phyloP scores from a whole-genome alignment of 2,888 invertebrate species.

The Drosophila rubida region DNA sequence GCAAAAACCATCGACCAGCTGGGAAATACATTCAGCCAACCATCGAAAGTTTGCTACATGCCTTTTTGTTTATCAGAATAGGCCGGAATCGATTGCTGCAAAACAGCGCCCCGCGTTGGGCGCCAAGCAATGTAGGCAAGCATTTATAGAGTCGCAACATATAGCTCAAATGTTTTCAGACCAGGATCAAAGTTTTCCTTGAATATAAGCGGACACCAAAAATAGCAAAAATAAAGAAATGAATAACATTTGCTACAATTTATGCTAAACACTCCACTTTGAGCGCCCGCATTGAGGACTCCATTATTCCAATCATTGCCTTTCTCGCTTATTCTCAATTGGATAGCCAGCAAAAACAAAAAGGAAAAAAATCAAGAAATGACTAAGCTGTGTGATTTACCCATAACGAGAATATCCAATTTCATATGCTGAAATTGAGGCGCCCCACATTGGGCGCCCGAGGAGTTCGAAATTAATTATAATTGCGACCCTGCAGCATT shows the following conservation, averaged over 20 bases:
- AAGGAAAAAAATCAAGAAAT: too few relatives aligned
- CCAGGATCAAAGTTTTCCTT: not conserved
- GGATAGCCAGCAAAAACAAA: not conserved
- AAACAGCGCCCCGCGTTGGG: slow-evolving; percentile 13
- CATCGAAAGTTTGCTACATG: slow-evolving; percentile 38
- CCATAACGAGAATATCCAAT: not conserved
- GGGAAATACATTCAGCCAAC: slow-evolving; percentile 12
- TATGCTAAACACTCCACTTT: too few relatives aligned
- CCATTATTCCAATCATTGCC: not conserved
- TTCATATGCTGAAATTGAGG: not conserved
- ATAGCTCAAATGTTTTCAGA: too few relatives aligned
- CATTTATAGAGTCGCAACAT: not conserved
- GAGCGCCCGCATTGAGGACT: too few relatives aligned
- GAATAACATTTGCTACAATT: too few relatives aligned
- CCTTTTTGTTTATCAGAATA: not conserved
- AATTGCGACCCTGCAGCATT: slow-evolving; percentile 19
- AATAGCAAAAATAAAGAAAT: too few relatives aligned
- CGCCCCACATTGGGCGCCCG: slow-evolving; percentile 15
- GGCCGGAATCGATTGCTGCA: not conserved
- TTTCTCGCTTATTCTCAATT: not conserved
- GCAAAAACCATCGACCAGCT: slow-evolving; percentile 1
- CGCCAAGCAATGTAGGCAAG: not conserved
- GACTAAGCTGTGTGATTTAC: not conserved
- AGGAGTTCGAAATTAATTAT: not conserved
- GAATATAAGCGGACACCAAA: too few relatives aligned